Evolutionary conservation across 2,113 vertebrate species (phyloP).

Genomic region (Galeopterus variegatus): DNA sequence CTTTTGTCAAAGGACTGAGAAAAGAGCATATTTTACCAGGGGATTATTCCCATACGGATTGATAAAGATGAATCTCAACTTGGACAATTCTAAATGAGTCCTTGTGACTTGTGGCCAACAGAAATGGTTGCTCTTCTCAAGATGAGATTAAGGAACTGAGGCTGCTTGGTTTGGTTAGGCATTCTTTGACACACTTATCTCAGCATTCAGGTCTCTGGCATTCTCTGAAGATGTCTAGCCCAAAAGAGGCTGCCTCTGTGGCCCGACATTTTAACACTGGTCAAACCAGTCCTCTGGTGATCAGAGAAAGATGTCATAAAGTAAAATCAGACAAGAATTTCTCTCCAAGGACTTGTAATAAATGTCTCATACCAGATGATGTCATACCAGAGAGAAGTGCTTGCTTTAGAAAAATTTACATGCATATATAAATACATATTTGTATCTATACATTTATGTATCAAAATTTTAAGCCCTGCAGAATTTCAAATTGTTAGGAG

Average conservation of each 20-base stretch:
- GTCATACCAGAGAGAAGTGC: conserved; percentile 37
- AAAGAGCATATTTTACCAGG: conserved; percentile 39
- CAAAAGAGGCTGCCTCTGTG: conserved; percentile 42
- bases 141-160: background rate
- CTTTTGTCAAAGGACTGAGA: conserved; percentile 47
- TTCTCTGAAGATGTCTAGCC: conserved; percentile 38
- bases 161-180: background rate
- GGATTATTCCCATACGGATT: background rate
- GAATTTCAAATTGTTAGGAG: conserved; percentile 60
- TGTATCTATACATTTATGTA: conserved; percentile 28
- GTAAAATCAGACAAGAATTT: conserved; percentile 56
- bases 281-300: background rate
- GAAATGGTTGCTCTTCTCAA: conserved; percentile 13
- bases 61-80: conserved; percentile 34
- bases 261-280: conserved; percentile 32
- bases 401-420: conserved; percentile 62
- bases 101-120: background rate
- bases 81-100: conserved; percentile 13
- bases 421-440: background rate
- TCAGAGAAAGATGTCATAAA: background rate
- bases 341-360: background rate
- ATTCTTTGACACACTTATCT: background rate
- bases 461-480: conserved; percentile 44
- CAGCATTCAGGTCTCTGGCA: background rate
- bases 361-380: conserved; percentile 54